Conservation (phyloP, 2,113 vertebrate genomes). For the Nothobranchius furzeri region DNA sequence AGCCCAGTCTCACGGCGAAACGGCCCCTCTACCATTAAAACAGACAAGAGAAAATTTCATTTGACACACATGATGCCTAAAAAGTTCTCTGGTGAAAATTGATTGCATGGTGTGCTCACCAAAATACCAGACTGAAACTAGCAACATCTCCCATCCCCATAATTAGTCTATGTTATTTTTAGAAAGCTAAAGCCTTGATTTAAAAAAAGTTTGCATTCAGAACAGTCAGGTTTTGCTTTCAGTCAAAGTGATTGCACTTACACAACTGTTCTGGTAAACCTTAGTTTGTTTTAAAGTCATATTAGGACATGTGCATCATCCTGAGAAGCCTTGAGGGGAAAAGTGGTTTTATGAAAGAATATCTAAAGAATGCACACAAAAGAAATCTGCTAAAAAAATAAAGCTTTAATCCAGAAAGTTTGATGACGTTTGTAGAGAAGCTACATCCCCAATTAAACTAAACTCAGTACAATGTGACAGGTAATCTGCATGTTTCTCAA, state of each 20-base stretch:
- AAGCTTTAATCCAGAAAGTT: not conserved
- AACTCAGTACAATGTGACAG: not conserved
- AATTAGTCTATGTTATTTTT: conserved; percentile 24
- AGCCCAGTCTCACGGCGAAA: conserved; percentile 41
- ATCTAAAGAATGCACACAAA: conserved; percentile 2
- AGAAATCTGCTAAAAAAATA: not conserved
- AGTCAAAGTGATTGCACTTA: conserved; percentile 11
- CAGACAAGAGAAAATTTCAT: conserved; percentile 60
- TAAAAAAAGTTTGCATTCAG: conserved; percentile 8
- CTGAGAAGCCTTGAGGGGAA: conserved; percentile 12
- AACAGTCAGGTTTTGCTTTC: conserved; percentile 17
- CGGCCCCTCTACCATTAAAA: conserved; percentile 59
- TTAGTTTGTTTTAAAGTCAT: conserved; percentile 15
- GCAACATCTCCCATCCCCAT: conserved; percentile 37
- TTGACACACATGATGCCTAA: conserved; percentile 49
- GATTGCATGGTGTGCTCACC: conserved; percentile 49
- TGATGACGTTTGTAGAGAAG: conserved; percentile 4
- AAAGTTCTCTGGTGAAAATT: conserved; percentile 50
- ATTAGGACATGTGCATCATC: not conserved
- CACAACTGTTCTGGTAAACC: conserved; percentile 18
- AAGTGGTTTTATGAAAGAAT: conserved; percentile 15
- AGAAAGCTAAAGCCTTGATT: conserved; percentile 14
- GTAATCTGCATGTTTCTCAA: conserved; percentile 10
- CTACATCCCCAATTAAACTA: conserved; percentile 7
- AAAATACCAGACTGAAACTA: conserved; percentile 41